A percentile compares a stretch with the other conserved stretches of the same genome.
phyloP scores from a whole-genome alignment of 1,140 invertebrate genomes.

The Nomia melanderi region DNA sequence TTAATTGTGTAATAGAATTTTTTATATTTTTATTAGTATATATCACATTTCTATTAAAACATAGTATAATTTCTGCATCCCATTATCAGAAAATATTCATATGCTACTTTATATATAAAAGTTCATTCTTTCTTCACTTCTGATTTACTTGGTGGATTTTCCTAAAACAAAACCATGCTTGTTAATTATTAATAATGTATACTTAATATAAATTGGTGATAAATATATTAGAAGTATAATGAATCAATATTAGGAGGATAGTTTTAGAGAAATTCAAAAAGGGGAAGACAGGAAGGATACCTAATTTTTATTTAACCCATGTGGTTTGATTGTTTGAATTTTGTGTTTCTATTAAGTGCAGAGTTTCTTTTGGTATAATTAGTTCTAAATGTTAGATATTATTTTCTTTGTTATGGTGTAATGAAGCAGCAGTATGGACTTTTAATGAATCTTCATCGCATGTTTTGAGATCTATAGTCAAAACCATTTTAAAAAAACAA shows the following conservation, averaged over 20 bases:
- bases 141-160: constrained; percentile 21
- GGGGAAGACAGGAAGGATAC: neutral
- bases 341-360: neutral
- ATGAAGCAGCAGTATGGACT: constrained; percentile 9
- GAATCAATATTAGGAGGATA: neutral
- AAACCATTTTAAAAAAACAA: neutral
- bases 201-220: neutral
- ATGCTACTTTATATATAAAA: neutral
- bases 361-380: constrained; percentile 7
- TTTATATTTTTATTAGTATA: constrained; percentile 24
- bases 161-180: constrained; percentile 41
- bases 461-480: constrained; percentile 15
- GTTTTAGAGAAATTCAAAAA: neutral
- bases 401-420: constrained; percentile 13
- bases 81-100: constrained; percentile 3
- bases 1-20: neutral
- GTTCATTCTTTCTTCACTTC: constrained; percentile 26
- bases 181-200: neutral
- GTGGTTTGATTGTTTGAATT: constrained; percentile 11
- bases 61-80: constrained; percentile 10
- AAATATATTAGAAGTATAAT: neutral
- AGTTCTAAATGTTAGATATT: constrained; percentile 8
- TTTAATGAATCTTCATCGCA: neutral
- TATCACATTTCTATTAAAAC: neutral
- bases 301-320: constrained; percentile 25